Evolutionary conservation across 2,888 invertebrate genomes (phyloP), one percentile per base, ranked within the genome.

Genomic region (Hemistola chrysoprasaria): DNA sequence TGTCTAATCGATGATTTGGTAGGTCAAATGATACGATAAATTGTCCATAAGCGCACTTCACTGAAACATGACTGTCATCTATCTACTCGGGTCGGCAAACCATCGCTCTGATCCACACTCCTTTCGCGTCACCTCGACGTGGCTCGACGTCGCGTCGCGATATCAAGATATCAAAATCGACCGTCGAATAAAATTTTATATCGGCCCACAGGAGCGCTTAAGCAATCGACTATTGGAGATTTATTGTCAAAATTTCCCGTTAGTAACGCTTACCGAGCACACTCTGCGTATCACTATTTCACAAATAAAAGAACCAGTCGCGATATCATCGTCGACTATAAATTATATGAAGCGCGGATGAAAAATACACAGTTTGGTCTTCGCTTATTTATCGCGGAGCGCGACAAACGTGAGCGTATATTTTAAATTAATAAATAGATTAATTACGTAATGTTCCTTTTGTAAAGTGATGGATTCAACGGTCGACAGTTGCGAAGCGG

Each of bases 291-390:
- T 87, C 86, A 86, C 87, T 87, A 86, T 86, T 86, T 80, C 79
- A 86, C 83, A 85, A 87, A 88, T 87, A 87, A 87, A 86, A 87
- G 85, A 87, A 87, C 88, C 84, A 78, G 86, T 85, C 78, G 74
- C 80, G 87, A 87, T 87, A 87, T 79, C 84, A 86, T 85, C 87
- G 81, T 78, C 78, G 78, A 74, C 83, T 75, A 85, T 87, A 87
- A 86, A 86, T 87, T 86, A 83, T 84, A 76, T 80, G 76, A 78
- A 69, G 76, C 78, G 78, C 75, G 76, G 73, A 81, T 85, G 88
- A 87, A 86, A 86, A 87, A 87, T 87, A 78, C 81, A 78, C 74
- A 76, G 78, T 79, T 82, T 72, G 74, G 71, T 77, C 78, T 78
- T 76, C 73, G 75, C 72, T 85, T 84, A 84, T 87, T 85, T 88